Conservation (phyloP, 1,140 invertebrate species). For the Mizuhopecten yessoensis region DNA sequence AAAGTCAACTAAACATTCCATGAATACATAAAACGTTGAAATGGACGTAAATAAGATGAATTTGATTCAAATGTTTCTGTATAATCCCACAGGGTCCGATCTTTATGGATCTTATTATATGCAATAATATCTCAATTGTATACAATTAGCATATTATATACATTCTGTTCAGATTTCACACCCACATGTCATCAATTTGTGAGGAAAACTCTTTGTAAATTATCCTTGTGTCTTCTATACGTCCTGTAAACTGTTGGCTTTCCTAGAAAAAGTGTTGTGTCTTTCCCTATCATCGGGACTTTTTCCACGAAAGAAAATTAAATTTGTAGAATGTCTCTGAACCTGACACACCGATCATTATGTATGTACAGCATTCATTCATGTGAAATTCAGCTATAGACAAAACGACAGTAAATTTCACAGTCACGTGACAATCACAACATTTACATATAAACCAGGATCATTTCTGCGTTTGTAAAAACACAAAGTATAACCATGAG, state of each 20-base stretch:
- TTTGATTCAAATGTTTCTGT: neutral
- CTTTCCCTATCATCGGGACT: neutral
- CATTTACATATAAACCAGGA: conserved; percentile 34
- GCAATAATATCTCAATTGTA: neutral
- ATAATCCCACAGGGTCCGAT: neutral
- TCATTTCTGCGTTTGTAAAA: conserved; percentile 29
- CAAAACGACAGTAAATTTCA: conserved; percentile 39
- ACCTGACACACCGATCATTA: neutral
- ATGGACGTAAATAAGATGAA: neutral
- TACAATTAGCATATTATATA: conserved; percentile 24
- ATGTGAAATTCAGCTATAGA: conserved; percentile 28
- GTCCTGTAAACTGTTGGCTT: neutral
- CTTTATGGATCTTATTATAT: neutral
- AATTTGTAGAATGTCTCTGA: neutral
- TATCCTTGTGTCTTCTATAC: neutral
- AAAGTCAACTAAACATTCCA: conserved; percentile 34
- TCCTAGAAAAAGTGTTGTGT: neutral
- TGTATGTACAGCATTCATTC: neutral
- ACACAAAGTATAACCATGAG: conserved; percentile 1
- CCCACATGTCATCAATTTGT: neutral
- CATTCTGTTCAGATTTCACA: neutral
- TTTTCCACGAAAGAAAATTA: neutral
- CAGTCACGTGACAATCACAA: conserved; percentile 29
- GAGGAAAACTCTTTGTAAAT: neutral
- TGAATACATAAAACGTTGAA: neutral